Evolutionary conservation across 23 tunicate species (phyloP).

Genomic region (Corella eumyota): DNA sequence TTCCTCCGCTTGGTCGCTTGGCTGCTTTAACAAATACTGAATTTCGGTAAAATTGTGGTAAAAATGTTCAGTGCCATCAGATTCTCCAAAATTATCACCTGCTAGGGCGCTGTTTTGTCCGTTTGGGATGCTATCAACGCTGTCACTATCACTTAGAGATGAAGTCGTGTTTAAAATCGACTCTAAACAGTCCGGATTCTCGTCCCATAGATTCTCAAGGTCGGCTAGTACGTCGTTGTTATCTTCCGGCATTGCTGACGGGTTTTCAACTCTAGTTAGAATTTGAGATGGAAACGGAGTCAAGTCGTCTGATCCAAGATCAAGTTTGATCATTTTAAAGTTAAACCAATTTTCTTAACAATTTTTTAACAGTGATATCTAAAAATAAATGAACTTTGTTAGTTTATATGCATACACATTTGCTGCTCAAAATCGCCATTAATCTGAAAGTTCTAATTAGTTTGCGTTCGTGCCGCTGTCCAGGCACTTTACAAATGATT

Average conservation of each 20-base stretch:
- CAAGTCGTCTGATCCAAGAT: slow-evolving; percentile 23
- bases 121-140: slow-evolving; percentile 2
- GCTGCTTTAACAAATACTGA: too few species aligned
- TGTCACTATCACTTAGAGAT: slow-evolving; percentile 17
- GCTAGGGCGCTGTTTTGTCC: not conserved
- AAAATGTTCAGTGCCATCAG: too few species aligned
- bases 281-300: slow-evolving; percentile 14
- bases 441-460: too few species aligned
- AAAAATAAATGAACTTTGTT: too few species aligned
- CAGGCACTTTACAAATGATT: too few species aligned
- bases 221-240: slow-evolving; percentile 17
- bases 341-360: not conserved
- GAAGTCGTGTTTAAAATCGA: slow-evolving; percentile 30
- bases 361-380: too few species aligned
- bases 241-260: not conserved
- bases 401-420: too few species aligned
- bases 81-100: slow-evolving; percentile 15
- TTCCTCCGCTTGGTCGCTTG: too few species aligned
- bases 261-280: not conserved
- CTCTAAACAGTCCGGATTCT: slow-evolving; percentile 52
- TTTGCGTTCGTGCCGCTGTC: too few species aligned
- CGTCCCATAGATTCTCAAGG: slow-evolving; percentile 39
- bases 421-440: too few species aligned
- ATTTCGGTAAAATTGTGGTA: too few species aligned
- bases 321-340: slow-evolving; percentile 30